A percentile compares a stretch with the other conserved stretches of the same genome.
These are phyloP conservation scores for Cylindroiulus punctatus DNA, from an alignment of 2,888 invertebrate species.

Conservation along the genomic window DNA sequence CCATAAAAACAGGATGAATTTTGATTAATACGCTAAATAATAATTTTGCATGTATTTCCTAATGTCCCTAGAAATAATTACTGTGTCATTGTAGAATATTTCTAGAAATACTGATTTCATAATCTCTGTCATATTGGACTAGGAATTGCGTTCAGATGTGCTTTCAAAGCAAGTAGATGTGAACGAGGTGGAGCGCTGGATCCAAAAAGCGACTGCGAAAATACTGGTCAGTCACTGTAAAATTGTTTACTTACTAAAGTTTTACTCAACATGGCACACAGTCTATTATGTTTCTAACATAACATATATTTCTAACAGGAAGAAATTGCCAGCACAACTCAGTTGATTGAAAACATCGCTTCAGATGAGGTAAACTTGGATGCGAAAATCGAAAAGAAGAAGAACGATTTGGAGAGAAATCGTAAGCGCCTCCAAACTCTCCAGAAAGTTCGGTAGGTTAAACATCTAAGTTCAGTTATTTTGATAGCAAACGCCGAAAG, in stretches of 20 bases:
- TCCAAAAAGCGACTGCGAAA: slow-evolving; percentile 79
- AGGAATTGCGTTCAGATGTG: slow-evolving; percentile 82
- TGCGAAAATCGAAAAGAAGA: slow-evolving; percentile 89
- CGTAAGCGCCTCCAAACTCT: slow-evolving; percentile 92
- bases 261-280: not conserved
- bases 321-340: slow-evolving; percentile 76
- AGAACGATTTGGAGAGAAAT: slow-evolving; percentile 88
- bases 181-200: slow-evolving; percentile 79
- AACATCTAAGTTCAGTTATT: not conserved
- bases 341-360: slow-evolving; percentile 83
- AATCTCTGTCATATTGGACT: slow-evolving; percentile 60
- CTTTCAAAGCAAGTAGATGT: slow-evolving; percentile 85
- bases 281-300: not conserved
- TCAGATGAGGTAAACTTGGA: slow-evolving; percentile 89
- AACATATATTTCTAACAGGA: too few relatives aligned
- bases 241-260: not conserved
- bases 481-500: not conserved
- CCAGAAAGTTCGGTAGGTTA: slow-evolving; percentile 84
- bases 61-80: too few relatives aligned
- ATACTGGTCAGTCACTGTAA: slow-evolving; percentile 67
- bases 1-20: too few relatives aligned
- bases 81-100: slow-evolving; percentile 58
- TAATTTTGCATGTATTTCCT: too few relatives aligned
- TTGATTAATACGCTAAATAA: too few relatives aligned
- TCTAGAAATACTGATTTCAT: slow-evolving; percentile 46